phyloP scores from a whole-genome alignment of 2,888 invertebrate genomes.

The Geophilus truncorum region DNA sequence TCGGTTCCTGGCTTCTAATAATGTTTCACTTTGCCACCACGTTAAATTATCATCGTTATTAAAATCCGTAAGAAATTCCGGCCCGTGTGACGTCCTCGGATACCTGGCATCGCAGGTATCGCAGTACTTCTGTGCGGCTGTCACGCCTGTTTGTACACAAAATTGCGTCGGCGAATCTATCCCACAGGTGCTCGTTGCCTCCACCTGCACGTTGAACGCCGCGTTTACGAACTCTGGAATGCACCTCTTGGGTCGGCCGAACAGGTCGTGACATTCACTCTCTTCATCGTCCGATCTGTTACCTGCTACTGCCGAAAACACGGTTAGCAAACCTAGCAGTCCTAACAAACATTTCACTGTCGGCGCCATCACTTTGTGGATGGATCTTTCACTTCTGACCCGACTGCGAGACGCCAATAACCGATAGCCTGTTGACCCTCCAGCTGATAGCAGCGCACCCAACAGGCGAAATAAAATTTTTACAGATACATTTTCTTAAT shows the following conservation, averaged over 20 bases:
- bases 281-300: not conserved
- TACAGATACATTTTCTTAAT: not conserved
- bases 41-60: slow-evolving; percentile 85
- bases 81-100: slow-evolving; percentile 60
- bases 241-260: slow-evolving; percentile 65
- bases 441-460: not conserved
- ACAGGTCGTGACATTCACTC: slow-evolving; percentile 46
- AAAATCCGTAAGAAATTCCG: slow-evolving; percentile 79
- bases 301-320: not conserved
- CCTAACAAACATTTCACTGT: not conserved
- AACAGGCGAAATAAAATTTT: not conserved
- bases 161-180: slow-evolving; percentile 62
- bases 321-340: not conserved
- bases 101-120: slow-evolving; percentile 64
- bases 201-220: slow-evolving; percentile 81
- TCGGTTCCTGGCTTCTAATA: slow-evolving; percentile 80
- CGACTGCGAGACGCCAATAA: slow-evolving; percentile 2
- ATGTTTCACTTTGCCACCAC: slow-evolving; percentile 98
- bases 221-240: slow-evolving; percentile 96
- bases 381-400: not conserved
- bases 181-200: slow-evolving; percentile 95
- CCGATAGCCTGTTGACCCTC: not conserved
- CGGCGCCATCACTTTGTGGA: not conserved
- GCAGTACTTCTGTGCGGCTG: slow-evolving; percentile 65
- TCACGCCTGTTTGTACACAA: slow-evolving; percentile 82